A percentile compares a stretch with the other conserved stretches of the same genome.
phyloP scores from a whole-genome alignment of 2,797 vertebrate genomes.

The Sebastes goodei region DNA sequence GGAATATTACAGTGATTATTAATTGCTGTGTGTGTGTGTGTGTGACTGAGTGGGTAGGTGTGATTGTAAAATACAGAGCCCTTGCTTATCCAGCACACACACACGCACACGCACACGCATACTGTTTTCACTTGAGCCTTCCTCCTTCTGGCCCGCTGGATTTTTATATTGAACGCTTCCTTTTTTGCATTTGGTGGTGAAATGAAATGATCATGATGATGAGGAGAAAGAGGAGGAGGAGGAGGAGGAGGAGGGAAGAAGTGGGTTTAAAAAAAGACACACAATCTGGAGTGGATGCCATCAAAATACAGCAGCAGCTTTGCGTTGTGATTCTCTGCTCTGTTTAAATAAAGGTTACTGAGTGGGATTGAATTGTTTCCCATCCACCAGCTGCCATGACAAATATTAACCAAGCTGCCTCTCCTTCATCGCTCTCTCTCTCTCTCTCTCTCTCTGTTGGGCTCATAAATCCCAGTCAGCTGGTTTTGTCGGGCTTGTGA shows the following conservation, averaged over 20 bases:
- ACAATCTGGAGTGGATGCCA: constrained; percentile 26
- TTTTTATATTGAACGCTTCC: constrained; percentile 34
- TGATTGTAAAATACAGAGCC: constrained; percentile 61
- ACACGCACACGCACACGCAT: constrained; percentile 12
- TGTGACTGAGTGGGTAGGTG: constrained; percentile 67
- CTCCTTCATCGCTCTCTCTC: constrained; percentile 15
- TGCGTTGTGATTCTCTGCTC: constrained; percentile 1
- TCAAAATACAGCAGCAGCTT: constrained; percentile 15
- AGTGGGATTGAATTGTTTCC: constrained; percentile 58
- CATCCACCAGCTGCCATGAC: constrained; percentile 63
- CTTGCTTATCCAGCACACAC: constrained; percentile 42
- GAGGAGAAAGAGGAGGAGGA: background rate
- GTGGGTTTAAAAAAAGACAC: constrained; percentile 29
- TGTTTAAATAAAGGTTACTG: constrained; percentile 55
- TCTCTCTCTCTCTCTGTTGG: background rate
- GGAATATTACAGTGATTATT: constrained; percentile 40
- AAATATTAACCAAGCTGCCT: constrained; percentile 69
- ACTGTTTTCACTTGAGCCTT: constrained; percentile 36
- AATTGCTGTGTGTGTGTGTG: constrained; percentile 26
- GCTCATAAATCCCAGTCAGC: constrained; percentile 49
- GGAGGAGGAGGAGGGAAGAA: background rate
- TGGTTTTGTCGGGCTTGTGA: background rate
- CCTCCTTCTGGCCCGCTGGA: constrained; percentile 27
- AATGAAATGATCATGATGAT: constrained; percentile 20
- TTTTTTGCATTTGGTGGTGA: constrained; percentile 46